Evolutionary conservation across 1,140 invertebrate genomes (phyloP).

Genomic region (Drosophila tani): DNA sequence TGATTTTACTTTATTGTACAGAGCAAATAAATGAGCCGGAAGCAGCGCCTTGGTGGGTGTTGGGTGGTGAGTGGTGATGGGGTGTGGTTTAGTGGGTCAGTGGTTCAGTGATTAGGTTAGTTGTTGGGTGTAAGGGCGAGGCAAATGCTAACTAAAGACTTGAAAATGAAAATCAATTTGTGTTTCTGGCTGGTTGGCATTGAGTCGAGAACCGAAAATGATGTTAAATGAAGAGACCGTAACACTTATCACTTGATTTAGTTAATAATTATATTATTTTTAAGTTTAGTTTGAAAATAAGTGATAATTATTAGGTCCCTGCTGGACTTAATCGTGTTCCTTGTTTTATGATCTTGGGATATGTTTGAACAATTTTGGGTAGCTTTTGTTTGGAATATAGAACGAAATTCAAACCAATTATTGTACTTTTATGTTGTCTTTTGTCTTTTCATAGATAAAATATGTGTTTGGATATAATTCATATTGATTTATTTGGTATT

Average conservation of each 20-base stretch:
- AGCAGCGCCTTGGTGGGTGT: conserved; percentile 50
- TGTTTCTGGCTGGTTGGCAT: conserved; percentile 56
- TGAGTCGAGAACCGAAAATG: conserved; percentile 49
- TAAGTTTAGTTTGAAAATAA: background rate
- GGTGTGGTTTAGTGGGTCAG: conserved; percentile 36
- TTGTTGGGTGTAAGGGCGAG: conserved; percentile 23
- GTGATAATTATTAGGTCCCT: background rate
- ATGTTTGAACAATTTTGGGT: conserved; percentile 43
- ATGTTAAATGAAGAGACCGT: conserved; percentile 6
- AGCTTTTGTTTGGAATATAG: conserved; percentile 72
- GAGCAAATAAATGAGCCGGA: conserved; percentile 78
- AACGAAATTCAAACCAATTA: conserved; percentile 84
- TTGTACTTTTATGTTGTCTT: conserved; percentile 33
- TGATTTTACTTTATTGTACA: conserved; percentile 63
- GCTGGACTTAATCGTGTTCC: conserved; percentile 57
- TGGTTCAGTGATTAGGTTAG: conserved; percentile 35
- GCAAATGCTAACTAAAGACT: conserved; percentile 34
- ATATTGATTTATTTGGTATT: conserved; percentile 43
- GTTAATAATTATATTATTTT: background rate
- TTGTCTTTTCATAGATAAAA: conserved; percentile 60
- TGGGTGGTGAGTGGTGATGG: conserved; percentile 8
- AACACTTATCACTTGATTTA: background rate
- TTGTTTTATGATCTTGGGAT: conserved; percentile 27
- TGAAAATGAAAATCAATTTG: conserved; percentile 34
- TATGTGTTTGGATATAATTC: conserved; percentile 50